Evolutionary conservation across 1,140 invertebrate genomes (phyloP), one percentile per base, ranked within the genome.

Genomic region (Colletes latitarsis): DNA sequence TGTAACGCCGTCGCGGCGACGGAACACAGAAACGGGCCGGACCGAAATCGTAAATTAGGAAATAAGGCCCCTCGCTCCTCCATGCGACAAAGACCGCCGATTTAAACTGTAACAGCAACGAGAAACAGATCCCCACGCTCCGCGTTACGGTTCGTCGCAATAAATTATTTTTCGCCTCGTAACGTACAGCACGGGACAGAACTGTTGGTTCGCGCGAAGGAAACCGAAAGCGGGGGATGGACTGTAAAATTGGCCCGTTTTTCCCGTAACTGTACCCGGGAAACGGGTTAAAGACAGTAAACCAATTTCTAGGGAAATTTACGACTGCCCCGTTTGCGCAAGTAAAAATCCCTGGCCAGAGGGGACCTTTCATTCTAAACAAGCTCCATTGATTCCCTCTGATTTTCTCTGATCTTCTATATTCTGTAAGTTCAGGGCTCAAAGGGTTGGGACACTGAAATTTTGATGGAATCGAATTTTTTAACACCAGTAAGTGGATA

Each of bases 51-150:
- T 90, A 92, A 92, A 90, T 92, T 89, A 89, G 83, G 58, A 85
- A 90, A 88, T 84, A 80, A 71, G 63, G 53, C 60, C 74, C 4
- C 30, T 6, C 67, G 58, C 41, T 63, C 68, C 66, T 49, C 12
- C 2, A 0, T 6, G 60, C 76, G 82, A 90, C 90, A 91, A 91
- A 39, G 81, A 68, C 6, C 60, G 66, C 81, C 77, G 82, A 90
- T 92, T 89, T 91, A 90, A 92, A 92, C 64, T 91, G 91, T 90
- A 92, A 89, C 90, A 90, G 84, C 87, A 85, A 80, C 83, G 87
- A 89, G 72, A 90, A 90, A 88, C 77, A 87, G 84, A 90, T 87
- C 82, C 9, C 60, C 52, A 53, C 57, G 39, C 10, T 57, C 52
- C 74, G 73, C 30, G 81, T 81, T 85, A 88, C 83, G 83, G 87